phyloP scores from a whole-genome alignment of 53 echinoderm and acorn worm genomes.

The Temnopleurus reevesii region DNA sequence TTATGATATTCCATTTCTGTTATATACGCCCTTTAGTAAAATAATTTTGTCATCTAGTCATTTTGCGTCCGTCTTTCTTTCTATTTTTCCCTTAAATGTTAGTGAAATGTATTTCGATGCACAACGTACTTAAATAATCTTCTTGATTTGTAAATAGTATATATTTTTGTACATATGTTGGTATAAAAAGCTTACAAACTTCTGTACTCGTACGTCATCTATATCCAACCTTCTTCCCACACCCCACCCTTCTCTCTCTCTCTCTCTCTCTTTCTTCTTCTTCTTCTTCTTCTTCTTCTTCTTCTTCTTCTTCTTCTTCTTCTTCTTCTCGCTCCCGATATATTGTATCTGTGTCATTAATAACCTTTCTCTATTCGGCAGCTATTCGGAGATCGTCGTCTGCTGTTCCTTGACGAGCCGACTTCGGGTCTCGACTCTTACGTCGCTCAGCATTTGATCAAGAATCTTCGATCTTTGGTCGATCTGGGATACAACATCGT shows the following conservation, averaged over 20 bases:
- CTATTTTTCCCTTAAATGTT: too few species aligned
- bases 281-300: neutral
- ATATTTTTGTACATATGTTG: too few species aligned
- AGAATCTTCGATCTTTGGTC: constrained; percentile 53
- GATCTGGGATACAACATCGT: constrained; percentile 63
- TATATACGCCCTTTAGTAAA: too few species aligned
- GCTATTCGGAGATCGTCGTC: constrained; percentile 58
- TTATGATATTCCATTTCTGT: too few species aligned
- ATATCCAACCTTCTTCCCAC: neutral
- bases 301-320: neutral
- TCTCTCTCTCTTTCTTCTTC: neutral
- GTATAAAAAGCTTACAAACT: too few species aligned
- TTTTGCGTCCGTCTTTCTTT: too few species aligned
- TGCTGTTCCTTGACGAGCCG: constrained; percentile 65
- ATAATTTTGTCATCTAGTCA: too few species aligned
- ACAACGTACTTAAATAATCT: too few species aligned
- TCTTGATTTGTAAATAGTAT: too few species aligned
- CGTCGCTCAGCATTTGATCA: constrained; percentile 57
- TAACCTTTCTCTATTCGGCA: neutral
- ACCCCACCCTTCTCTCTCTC: neutral
- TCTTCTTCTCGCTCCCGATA: neutral
- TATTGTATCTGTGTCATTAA: too few species aligned
- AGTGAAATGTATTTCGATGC: too few species aligned
- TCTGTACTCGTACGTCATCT: neutral
- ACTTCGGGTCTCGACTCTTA: constrained; percentile 68